Evolutionary conservation across 2,113 vertebrate genomes (phyloP), one percentile per base, ranked within the genome.

Genomic region (Channa argus): DNA sequence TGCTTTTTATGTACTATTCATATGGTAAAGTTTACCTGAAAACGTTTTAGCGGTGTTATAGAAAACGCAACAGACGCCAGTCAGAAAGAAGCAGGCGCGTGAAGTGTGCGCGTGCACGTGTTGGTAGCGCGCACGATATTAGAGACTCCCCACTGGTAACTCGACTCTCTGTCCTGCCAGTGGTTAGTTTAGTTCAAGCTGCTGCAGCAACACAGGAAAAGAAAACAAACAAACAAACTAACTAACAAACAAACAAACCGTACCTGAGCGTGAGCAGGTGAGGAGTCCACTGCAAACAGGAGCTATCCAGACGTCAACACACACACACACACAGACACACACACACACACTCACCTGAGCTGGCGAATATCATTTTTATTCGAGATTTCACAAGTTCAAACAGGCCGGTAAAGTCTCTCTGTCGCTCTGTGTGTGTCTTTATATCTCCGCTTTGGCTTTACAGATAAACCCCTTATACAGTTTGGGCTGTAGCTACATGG

Each of bases 381-480:
- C 34, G 60, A 85, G 80, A 75, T 92, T 87, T 83, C 76, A 70
- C 83, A 82, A 89, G 88, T 88, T 86, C 41, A 88, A 88, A 92
- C 82, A 80, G 80, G 84, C 82, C 80, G 83, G 74, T 88, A 75
- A 85, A 91, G 82, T 89, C 69, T 91, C 87, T 82, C 88, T 75
- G 85, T 86, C 49, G 88, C 89, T 90, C 89, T 85, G 84, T 89
- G 88, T 89, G 86, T 91, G 85, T 92, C 91, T 93, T 90, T 92
- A 92, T 91, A 87, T 93, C 91, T 91, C 89, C 79, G 88, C 92
- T 84, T 91, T 93, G 92, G 92, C 93, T 93, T 92, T 91, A 89
- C 86, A 89, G 91, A 93, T 94, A 94, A 95, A 95, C 92, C 94
- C 92, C 91, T 94, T 93, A 94, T 91, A 92, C 92, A 91, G 92